Conservation (phyloP, 1,140 invertebrate genomes). For the Drosophila bocki region DNA sequence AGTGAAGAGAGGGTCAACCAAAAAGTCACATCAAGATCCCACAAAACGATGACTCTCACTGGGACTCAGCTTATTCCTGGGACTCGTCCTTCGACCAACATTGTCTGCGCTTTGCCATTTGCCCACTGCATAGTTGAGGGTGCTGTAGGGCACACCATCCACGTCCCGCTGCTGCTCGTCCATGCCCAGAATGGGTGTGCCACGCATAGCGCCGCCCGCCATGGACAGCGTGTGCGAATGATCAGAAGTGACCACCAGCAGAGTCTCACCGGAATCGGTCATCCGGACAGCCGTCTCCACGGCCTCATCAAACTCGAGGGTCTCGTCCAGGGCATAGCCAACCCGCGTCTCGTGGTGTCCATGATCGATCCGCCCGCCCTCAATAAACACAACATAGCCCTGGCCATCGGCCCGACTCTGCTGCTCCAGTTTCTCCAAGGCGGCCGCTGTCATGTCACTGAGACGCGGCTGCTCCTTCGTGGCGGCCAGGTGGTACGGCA, state of each 20-base stretch:
- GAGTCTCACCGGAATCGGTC: constrained; percentile 87
- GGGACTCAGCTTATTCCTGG: constrained; percentile 44
- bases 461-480: constrained; percentile 89
- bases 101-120: constrained; percentile 86
- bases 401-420: constrained; percentile 85
- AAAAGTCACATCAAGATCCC: background rate
- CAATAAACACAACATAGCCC: constrained; percentile 89
- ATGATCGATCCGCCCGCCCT: constrained; percentile 90
- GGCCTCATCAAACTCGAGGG: constrained; percentile 89
- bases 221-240: constrained; percentile 89
- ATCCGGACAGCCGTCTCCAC: constrained; percentile 87
- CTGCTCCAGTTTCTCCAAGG: constrained; percentile 87
- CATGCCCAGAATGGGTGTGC: constrained; percentile 88
- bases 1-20: background rate
- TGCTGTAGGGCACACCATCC: constrained; percentile 87
- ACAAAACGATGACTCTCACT: constrained; percentile 36
- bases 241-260: constrained; percentile 90
- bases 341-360: constrained; percentile 89
- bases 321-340: constrained; percentile 89
- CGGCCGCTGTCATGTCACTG: constrained; percentile 90
- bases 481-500: constrained; percentile 85
- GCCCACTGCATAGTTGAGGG: constrained; percentile 89
- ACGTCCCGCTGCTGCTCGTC: constrained; percentile 48
- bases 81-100: constrained; percentile 54
- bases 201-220: constrained; percentile 89